These are phyloP conservation scores for Salpingus planirostris DNA, from an alignment of 2,888 invertebrate species.

Conservation along the genomic window DNA sequence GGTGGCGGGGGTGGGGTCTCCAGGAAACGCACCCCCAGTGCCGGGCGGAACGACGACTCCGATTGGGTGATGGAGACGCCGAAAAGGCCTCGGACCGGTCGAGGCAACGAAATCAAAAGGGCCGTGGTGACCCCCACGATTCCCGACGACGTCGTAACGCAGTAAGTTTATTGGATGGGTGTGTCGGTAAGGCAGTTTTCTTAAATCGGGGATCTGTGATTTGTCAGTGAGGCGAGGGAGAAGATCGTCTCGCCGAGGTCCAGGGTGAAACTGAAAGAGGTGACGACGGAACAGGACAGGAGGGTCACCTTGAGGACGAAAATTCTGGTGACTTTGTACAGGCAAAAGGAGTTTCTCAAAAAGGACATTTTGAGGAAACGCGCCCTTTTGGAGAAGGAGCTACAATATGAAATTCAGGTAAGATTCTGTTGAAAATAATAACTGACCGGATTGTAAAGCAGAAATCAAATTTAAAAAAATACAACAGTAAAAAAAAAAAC, in stretches of 20 bases:
- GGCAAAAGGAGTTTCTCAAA: slow-evolving; percentile 86
- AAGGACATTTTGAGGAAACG: slow-evolving; percentile 90
- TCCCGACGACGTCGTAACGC: too few relatives aligned
- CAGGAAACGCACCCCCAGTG: slow-evolving; percentile 36
- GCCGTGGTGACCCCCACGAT: too few relatives aligned
- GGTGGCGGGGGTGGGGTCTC: slow-evolving; percentile 17
- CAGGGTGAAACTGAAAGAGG: slow-evolving; percentile 35
- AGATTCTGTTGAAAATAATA: too few relatives aligned
- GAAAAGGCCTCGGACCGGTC: slow-evolving; percentile 34
- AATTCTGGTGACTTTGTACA: slow-evolving; percentile 67
- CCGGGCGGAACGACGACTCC: slow-evolving; percentile 37
- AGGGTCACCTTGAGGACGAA: slow-evolving; percentile 50
- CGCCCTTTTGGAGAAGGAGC: slow-evolving; percentile 77
- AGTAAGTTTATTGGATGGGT: slow-evolving; percentile 26
- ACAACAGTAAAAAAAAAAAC: too few relatives aligned
- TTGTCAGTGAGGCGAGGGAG: slow-evolving; percentile 20
- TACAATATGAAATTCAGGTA: slow-evolving; percentile 84
- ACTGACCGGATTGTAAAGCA: too few relatives aligned
- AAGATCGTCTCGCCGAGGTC: slow-evolving; percentile 33
- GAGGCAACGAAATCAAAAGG: slow-evolving; percentile 29
- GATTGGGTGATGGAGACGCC: slow-evolving; percentile 45
- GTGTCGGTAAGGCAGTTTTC: slow-evolving; percentile 3
- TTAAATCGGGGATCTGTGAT: slow-evolving; percentile 4
- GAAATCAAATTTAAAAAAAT: too few relatives aligned
- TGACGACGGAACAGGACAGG: slow-evolving; percentile 43